These are phyloP conservation scores for Cyprinus carpio DNA, from an alignment of 2,113 vertebrate species.

Conservation along the genomic window DNA sequence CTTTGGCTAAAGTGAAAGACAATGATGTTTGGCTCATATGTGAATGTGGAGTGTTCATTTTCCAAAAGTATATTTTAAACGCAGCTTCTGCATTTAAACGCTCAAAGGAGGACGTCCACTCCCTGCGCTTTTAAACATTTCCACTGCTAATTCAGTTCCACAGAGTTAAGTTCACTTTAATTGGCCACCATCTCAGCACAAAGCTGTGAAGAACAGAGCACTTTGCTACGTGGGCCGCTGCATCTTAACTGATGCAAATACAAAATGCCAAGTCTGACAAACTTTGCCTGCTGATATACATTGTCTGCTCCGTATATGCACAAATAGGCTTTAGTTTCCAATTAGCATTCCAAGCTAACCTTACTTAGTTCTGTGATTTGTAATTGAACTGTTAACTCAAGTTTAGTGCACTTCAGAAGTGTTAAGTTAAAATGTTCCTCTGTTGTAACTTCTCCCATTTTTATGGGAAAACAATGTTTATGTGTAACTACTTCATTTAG, in stretches of 20 bases:
- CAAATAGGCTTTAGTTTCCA: slow-evolving; percentile 37
- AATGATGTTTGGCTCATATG: background rate
- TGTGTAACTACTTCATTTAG: slow-evolving; percentile 46
- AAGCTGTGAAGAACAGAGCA: slow-evolving; percentile 23
- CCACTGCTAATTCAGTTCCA: background rate
- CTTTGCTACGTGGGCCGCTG: slow-evolving; percentile 12
- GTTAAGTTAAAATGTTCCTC: slow-evolving; percentile 56
- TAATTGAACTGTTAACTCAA: slow-evolving; percentile 56
- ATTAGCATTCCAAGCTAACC: slow-evolving; percentile 34
- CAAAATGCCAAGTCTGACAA: background rate
- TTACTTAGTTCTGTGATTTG: slow-evolving; percentile 50
- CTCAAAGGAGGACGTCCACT: background rate
- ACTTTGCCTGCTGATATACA: slow-evolving; percentile 38
- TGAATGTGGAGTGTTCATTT: background rate
- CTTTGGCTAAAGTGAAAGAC: slow-evolving; percentile 1
- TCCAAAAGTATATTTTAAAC: background rate
- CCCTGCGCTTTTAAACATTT: background rate
- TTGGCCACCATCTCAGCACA: slow-evolving; percentile 5
- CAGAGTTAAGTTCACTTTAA: background rate
- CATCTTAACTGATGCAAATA: background rate
- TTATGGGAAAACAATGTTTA: slow-evolving; percentile 56
- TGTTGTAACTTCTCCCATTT: slow-evolving; percentile 50
- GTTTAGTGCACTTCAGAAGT: slow-evolving; percentile 72
- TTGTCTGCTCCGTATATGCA: slow-evolving; percentile 44
- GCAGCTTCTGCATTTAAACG: slow-evolving; percentile 8